Base-by-base conservation (phyloP, 2,888 invertebrate species). In the Eumerus sabulonum region DNA sequence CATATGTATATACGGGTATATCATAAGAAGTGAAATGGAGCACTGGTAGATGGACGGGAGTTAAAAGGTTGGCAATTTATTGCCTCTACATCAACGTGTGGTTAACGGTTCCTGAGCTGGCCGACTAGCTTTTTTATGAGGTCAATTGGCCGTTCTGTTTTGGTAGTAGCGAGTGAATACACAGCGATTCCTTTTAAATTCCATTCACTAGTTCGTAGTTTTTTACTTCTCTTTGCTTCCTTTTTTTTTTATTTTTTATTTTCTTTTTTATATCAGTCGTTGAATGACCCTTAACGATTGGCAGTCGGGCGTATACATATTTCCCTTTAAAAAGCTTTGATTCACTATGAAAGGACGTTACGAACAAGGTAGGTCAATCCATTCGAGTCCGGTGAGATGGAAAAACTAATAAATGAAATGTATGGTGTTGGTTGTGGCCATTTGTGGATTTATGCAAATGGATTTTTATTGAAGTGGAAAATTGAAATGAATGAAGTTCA, bases 131-230 rank as follows among this genome's bases (percentile, higher is more conserved):
- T 27, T 7, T 62, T 73, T 60, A 67, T 66, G 54, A 19, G 60
- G 66, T 67, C 73, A 73, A 73, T 73, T 66, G 73, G 66, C 66
- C 54, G 73, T 67, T 54, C 66, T 66, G 38, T 73, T 64, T 66
- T 50, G 73, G 73, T 53, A 67, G 19, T 12, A 53, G 59, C n/a
- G 18, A 54, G 50, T 45, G 59, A 68, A 47, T 53, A 45, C 45
- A 11, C 50, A 47, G 42, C 53, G 18, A 60, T 66, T 59, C 42
- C 40, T 60, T 73, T 73, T 67, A 62, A 67, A 67, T 54, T 60
- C 42, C 66, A 60, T 40, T 67, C 48, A 60, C 54, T 60, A 59
- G 64, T 64, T 27, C 27, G 27, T 7, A 27, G 27, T 27, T 7
- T 27, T 27, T 27, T 7, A 27, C 3, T 4, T 27, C 7, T 27